Conservation (phyloP, 2,113 vertebrate species). For the Sciurus niger region DNA sequence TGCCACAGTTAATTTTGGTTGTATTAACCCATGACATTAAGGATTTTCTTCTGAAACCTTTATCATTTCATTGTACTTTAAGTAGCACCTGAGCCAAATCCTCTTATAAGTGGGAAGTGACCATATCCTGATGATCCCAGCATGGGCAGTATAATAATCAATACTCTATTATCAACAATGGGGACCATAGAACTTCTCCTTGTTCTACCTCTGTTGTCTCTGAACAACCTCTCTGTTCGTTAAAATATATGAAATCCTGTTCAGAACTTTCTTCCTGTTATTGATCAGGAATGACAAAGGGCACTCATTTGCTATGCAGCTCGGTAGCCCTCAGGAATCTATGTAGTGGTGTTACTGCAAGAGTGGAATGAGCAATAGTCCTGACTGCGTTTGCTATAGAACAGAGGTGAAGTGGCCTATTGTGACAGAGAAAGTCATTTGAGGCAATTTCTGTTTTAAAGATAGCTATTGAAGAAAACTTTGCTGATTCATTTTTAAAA, state of each 20-base stretch:
- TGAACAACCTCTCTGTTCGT: background rate
- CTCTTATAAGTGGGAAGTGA: background rate
- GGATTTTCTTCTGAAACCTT: background rate
- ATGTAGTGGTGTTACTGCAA: background rate
- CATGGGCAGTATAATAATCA: background rate
- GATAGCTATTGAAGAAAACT: conserved; percentile 21
- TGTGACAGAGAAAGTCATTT: conserved; percentile 37
- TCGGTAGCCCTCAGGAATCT: background rate
- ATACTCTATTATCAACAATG: background rate
- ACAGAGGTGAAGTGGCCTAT: background rate
- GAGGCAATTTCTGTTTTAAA: conserved; percentile 9
- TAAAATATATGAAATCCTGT: background rate
- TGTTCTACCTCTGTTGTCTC: background rate
- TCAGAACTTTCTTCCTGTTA: background rate
- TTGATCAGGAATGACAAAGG: conserved; percentile 35
- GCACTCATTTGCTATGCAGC: accelerated
- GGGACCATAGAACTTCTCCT: background rate
- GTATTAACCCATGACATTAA: background rate
- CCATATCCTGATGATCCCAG: background rate
- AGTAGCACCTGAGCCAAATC: background rate
- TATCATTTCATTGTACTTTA: background rate
- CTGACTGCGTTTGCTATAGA: background rate
- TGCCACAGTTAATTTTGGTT: background rate
- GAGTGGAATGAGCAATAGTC: background rate
- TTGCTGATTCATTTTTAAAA: conserved; percentile 64